Evolutionary conservation across 1,140 invertebrate species (phyloP).

Genomic region (Centruroides vittatus): DNA sequence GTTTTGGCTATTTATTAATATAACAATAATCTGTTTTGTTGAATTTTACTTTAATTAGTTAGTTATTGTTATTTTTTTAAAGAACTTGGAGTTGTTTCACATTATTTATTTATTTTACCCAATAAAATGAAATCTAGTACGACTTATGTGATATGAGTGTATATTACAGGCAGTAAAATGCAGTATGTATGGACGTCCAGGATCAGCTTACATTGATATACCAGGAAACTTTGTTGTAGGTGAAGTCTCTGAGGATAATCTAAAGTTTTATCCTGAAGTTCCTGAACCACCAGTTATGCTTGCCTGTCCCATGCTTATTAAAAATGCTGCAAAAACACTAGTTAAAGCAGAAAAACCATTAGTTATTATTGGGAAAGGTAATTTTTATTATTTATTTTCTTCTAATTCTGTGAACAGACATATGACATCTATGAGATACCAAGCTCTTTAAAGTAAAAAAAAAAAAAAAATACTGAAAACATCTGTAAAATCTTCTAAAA

Average conservation of each 20-base stretch:
- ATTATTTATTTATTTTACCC: no score
- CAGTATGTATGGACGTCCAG: slow-evolving; percentile 71
- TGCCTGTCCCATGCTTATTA: slow-evolving; percentile 48
- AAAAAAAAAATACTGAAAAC: no score
- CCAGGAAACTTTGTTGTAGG: slow-evolving; percentile 59
- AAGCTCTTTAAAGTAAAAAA: no score
- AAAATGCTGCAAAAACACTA: slow-evolving; percentile 51
- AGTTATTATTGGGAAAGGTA: slow-evolving; percentile 83
- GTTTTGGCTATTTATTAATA: no score
- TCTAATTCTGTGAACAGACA: neutral
- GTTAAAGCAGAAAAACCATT: slow-evolving; percentile 59
- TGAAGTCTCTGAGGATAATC: neutral
- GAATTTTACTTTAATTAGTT: no score
- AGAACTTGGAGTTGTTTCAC: no score
- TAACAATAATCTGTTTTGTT: no score
- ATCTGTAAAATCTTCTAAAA: no score
- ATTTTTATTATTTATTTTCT: neutral
- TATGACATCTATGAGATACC: no score
- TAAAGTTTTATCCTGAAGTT: slow-evolving; percentile 2
- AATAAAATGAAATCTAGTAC: no score
- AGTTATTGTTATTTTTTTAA: no score
- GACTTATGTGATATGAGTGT: neutral
- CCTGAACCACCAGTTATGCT: slow-evolving; percentile 44
- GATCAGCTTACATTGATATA: slow-evolving; percentile 75
- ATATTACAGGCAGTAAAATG: slow-evolving; percentile 51